Evolutionary conservation across 2,797 vertebrate species (phyloP).

Genomic region (Coregonus ussuriensis): DNA sequence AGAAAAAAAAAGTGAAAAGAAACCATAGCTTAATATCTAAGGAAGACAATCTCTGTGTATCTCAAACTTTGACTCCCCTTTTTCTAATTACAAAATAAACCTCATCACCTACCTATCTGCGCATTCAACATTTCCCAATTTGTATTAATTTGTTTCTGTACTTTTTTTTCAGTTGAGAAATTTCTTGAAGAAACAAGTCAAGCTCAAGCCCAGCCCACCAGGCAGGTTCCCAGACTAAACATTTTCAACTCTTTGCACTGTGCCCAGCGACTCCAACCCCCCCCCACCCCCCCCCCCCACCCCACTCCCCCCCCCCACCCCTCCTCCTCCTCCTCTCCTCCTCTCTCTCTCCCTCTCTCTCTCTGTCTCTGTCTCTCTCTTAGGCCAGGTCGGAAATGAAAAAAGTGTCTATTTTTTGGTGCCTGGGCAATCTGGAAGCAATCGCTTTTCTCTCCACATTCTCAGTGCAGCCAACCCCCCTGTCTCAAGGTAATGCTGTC

Average conservation of each 20-base stretch:
- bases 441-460: slow-evolving; percentile 83
- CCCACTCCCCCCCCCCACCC: no score
- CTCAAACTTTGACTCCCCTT: slow-evolving; percentile 81
- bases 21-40: slow-evolving; percentile 90
- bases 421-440: slow-evolving; percentile 94
- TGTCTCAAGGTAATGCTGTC: slow-evolving; percentile 95
- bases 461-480: slow-evolving; percentile 86
- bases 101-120: slow-evolving; percentile 77
- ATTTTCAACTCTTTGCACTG: slow-evolving; percentile 77
- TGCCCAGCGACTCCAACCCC: slow-evolving; percentile 74
- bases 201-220: slow-evolving; percentile 78
- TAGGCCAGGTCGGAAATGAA: slow-evolving; percentile 85
- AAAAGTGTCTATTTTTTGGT: slow-evolving; percentile 78
- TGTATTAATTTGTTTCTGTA: slow-evolving; percentile 2
- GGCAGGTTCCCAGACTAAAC: slow-evolving; percentile 86
- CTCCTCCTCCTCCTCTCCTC: no score
- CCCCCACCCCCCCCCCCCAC: no score
- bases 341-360: slow-evolving; percentile 34
- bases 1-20: slow-evolving; percentile 79
- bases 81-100: slow-evolving; percentile 68
- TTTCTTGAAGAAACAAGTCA: slow-evolving; percentile 76
- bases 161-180: slow-evolving; percentile 70
- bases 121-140: slow-evolving; percentile 76
- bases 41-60: slow-evolving; percentile 88
- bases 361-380: slow-evolving; percentile 42